These are phyloP conservation scores for Heliocidaris erythrogramma DNA, from an alignment of 35 echinoderm and acorn worm genomes.

Conservation along the genomic window DNA sequence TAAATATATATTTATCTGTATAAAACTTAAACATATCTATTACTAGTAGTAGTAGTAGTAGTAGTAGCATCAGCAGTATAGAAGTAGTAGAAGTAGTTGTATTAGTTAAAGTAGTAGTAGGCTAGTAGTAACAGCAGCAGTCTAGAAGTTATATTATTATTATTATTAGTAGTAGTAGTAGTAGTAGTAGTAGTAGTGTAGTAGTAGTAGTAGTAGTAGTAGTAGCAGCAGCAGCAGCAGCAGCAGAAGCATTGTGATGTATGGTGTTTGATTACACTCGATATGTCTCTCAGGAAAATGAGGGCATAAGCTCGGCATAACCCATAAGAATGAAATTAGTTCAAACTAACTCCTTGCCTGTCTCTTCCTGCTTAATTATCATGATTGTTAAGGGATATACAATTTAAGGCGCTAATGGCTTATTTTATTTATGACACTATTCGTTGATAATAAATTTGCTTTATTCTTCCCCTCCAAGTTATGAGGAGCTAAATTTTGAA, in stretches of 20 bases:
- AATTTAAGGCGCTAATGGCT: no score
- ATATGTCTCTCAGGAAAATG: not conserved
- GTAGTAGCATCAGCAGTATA: not conserved
- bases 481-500: no score
- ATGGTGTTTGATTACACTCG: no score
- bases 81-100: not conserved
- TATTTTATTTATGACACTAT: no score
- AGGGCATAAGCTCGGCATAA: not conserved
- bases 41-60: no score
- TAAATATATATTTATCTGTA: no score
- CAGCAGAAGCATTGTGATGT: not conserved
- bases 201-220: not conserved
- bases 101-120: not conserved
- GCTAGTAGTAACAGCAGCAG: not conserved
- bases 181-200: slow-evolving; percentile 13
- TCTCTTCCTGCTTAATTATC: no score
- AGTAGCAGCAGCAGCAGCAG: not conserved
- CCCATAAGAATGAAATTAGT: not conserved
- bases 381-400: no score
- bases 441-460: no score
- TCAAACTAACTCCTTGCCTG: not conserved
- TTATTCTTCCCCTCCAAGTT: no score
- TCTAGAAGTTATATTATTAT: not conserved
- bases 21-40: no score
- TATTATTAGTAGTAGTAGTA: not conserved